Percentiles rank a stretch among this genome's conserved stretches.
These are phyloP conservation scores for Chironomus tentans DNA, from an alignment of 2,888 invertebrate species.

Conservation along the genomic window DNA sequence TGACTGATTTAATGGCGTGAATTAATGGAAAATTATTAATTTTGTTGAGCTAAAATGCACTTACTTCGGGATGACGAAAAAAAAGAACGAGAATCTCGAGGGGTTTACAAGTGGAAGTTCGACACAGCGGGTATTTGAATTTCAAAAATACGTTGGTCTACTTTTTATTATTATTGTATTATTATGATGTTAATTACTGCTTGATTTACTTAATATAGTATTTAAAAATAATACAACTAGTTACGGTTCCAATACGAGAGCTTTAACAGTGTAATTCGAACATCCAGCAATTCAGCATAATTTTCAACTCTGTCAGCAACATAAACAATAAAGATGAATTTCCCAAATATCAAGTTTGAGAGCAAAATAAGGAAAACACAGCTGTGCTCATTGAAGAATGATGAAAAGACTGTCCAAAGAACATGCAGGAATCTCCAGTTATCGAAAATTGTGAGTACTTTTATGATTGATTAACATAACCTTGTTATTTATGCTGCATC, in stretches of 20 bases:
- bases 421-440: neutral
- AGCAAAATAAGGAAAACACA: neutral
- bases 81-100: neutral
- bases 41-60: neutral
- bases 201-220: too few species aligned
- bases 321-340: neutral
- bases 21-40: neutral
- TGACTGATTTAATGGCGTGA: neutral
- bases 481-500: neutral
- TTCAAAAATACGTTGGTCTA: too few species aligned
- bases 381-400: neutral
- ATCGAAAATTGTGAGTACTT: neutral
- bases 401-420: neutral
- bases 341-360: neutral
- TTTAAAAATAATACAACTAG: too few species aligned
- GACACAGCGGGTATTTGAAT: too few species aligned
- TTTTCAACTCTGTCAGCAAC: too few species aligned
- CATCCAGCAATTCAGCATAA: too few species aligned
- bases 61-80: neutral
- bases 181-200: too few species aligned
- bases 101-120: too few species aligned
- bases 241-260: too few species aligned
- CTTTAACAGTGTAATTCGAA: too few species aligned
- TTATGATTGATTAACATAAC: neutral
- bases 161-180: too few species aligned